These are phyloP conservation scores for Lordiphosa stackelbergi DNA, from an alignment of 1,140 invertebrate genomes.

Conservation along the genomic window DNA sequence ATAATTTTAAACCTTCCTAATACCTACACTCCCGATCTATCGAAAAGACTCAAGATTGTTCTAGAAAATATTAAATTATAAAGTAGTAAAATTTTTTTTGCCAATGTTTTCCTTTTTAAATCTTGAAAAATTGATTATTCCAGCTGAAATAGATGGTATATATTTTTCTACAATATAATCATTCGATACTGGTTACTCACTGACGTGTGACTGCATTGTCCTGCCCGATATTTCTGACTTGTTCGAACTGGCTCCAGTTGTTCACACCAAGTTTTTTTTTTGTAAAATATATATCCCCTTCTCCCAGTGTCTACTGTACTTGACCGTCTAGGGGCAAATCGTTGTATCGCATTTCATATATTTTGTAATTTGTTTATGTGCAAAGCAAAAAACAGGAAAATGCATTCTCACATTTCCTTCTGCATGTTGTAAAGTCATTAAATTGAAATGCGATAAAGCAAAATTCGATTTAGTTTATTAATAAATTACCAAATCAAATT, in stretches of 20 bases:
- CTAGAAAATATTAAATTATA: too few relatives aligned
- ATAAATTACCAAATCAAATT: conserved; percentile 31
- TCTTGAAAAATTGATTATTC: too few relatives aligned
- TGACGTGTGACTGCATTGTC: not conserved
- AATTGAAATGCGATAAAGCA: conserved; percentile 27
- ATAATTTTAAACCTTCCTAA: too few relatives aligned
- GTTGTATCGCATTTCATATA: conserved; percentile 25
- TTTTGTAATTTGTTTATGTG: conserved; percentile 22
- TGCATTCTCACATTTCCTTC: conserved; percentile 15
- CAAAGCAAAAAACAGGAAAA: conserved; percentile 15
- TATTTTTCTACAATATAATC: not conserved
- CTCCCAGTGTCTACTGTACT: conserved; percentile 4
- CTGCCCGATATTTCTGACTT: too few relatives aligned
- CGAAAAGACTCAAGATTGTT: too few relatives aligned
- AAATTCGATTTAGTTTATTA: conserved; percentile 41
- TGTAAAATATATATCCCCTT: too few relatives aligned
- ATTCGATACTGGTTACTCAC: not conserved
- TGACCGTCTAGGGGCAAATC: conserved; percentile 1
- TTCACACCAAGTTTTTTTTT: too few relatives aligned
- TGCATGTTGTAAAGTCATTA: conserved; percentile 18
- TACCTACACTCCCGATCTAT: too few relatives aligned
- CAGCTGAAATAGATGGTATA: too few relatives aligned
- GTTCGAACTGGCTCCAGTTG: too few relatives aligned
- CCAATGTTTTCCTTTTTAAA: too few relatives aligned
- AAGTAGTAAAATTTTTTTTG: too few relatives aligned